Percentiles rank a stretch among this genome's conserved stretches.
phyloP scores from a whole-genome alignment of 2,797 vertebrate species.

The Champsocephalus gunnari region DNA sequence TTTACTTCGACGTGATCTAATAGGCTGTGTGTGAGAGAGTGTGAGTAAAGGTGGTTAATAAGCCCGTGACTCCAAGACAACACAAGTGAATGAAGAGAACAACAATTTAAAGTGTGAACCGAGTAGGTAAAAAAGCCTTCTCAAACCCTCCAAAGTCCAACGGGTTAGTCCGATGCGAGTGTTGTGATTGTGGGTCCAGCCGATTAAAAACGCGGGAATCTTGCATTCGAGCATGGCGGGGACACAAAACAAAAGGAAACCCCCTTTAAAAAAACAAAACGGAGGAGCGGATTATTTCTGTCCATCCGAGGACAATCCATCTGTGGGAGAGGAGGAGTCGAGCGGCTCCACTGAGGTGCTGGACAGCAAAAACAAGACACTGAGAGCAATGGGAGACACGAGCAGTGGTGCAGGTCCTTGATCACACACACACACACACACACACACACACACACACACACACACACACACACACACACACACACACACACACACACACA shows the following conservation, averaged over 20 bases:
- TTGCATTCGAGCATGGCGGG: conserved; percentile 26
- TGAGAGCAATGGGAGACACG: conserved; percentile 42
- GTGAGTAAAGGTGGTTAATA: conserved; percentile 18
- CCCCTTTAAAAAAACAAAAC: conserved; percentile 19
- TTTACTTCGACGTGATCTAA: conserved; percentile 49
- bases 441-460: conserved; percentile 28
- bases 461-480: conserved; percentile 46
- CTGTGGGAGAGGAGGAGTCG: conserved; percentile 36
- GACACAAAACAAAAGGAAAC: conserved; percentile 27
- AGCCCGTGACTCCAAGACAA: conserved; percentile 55
- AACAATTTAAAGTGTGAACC: conserved; percentile 33
- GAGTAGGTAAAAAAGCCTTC: conserved; percentile 21
- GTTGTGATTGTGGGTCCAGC: conserved; percentile 36
- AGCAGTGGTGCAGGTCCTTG: conserved; percentile 70
- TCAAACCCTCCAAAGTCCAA: conserved; percentile 48
- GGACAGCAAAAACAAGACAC: conserved; percentile 51
- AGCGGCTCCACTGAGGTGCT: conserved; percentile 58
- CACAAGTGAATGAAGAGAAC: conserved; percentile 51
- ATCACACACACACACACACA: conserved; percentile 12
- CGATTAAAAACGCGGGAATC: conserved; percentile 34
- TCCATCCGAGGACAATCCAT: conserved; percentile 25
- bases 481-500: conserved; percentile 2
- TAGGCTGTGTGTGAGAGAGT: conserved; percentile 33
- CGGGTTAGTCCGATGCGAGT: conserved; percentile 38
- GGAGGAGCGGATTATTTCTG: conserved; percentile 13